Evolutionary conservation across 2,113 vertebrate species (phyloP), one percentile per base, ranked within the genome.

Genomic region (Chiloscyllium plagiosum): DNA sequence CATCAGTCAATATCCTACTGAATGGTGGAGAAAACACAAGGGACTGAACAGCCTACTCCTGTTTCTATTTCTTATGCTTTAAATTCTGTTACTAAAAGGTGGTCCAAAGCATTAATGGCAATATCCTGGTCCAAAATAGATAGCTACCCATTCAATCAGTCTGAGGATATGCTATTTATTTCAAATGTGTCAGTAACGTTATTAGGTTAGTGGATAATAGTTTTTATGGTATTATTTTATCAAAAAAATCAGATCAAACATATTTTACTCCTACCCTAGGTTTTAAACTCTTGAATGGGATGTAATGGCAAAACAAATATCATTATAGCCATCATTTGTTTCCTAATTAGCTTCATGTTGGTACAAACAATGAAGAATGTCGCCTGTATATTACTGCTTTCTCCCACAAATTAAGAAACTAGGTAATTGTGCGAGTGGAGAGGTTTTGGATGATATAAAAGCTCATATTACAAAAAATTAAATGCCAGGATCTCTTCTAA

Each of bases 361-460:
- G 47, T 52, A 8, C 20, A 87, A 52, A 6, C 19, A 22, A 24
- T 47, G 22, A 4, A 22, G 47, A 50, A 24, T 42, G 76, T 15
- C 8, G 7, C 10, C 1, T 33, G 13, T n/a, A 80, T 37, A 19
- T 1, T 37, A 17, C n/a, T 1, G n/a, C 78, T 19, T n/a, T 80
- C 78, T 80, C 3, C 7, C 78, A 80, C n/a, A 5, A 37, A 4
- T 80, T 13, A 78, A 80, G 78, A 80, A 80, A 80, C n/a, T 37
- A 37, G n/a, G 13, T 4, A 80, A 17, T 80, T 2, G 33, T 13
- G n/a, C 0, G 15, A 13, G 1, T 3, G 4, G 3, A 13, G 0
- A 37, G n/a, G 78, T 37, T 0, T 80, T 37, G 78, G n/a, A 37
- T 17, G n/a, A 80, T 13, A 80, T 80, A n/a, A 17, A 80, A n/a